Base-by-base conservation (phyloP, 2,888 invertebrate species). In the Mesochorus sp. region DNA sequence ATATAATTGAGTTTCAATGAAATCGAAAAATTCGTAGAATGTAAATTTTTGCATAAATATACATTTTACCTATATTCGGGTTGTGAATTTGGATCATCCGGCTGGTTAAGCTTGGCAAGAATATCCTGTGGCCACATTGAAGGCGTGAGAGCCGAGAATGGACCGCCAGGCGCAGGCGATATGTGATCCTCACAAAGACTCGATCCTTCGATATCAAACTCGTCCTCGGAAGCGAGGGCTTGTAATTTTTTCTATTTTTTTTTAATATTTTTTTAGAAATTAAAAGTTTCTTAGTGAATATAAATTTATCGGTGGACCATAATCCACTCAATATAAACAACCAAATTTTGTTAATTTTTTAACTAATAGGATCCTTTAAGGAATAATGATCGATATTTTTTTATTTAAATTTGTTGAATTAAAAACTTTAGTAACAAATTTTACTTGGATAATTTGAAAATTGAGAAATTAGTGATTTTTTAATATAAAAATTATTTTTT, bases 61-160 rank as follows among this genome's bases (percentile, higher is more conserved):
- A 8, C 42, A 26, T 21, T 10, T 26, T 92, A 94, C 92, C 94
- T 93, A 85, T 94, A 95, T 87, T 95, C 95, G 2, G 94, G 93
- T 86, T 95, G 94, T 5, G 94, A 94, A 91, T 94, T 94, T 5
- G 94, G 94, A 91, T 95, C 95, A 83, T 97, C 97, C 2, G 97
- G 96, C 89, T 97, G 95, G 24, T 94, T 94, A 47, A 96, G 92
- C 91, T 96, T 96, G 0, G 95, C 95, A 90, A 98, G 93, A 70
- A 98, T 95, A 88, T 98, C 97, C 91, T 98, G 98, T 0, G 98
- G 98, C 95, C 98, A 98, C 98, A 99, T 98, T 77, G 98, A 98
- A 1, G 98, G 95, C 0, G 97, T 98, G 10, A 99, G 93, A 0
- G 98, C 98, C 26, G 97, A 98, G 91, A 99, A 99, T 0, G 98